Evolutionary conservation across 2,113 vertebrate species (phyloP).

Genomic region (Mobula hypostoma): DNA sequence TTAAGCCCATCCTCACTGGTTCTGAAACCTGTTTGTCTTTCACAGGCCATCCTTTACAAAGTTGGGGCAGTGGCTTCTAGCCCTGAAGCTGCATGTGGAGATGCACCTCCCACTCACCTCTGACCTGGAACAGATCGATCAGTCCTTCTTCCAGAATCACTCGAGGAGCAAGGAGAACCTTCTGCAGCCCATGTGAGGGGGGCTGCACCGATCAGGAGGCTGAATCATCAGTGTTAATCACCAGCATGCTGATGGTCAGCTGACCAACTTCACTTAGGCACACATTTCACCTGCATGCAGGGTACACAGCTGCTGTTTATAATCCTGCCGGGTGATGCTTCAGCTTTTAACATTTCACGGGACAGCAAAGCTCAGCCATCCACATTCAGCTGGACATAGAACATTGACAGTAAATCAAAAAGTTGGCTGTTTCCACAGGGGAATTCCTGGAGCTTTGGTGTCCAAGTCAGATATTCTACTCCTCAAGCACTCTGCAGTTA

Average conservation of each 20-base stretch:
- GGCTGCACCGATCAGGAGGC: not conserved
- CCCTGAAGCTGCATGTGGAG: constrained; percentile 84
- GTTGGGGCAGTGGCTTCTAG: constrained; percentile 87
- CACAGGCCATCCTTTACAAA: constrained; percentile 77
- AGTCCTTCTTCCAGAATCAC: constrained; percentile 73
- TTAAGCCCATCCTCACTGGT: not conserved
- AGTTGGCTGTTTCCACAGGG: not conserved
- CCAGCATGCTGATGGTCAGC: constrained; percentile 35
- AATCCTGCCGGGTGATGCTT: not conserved
- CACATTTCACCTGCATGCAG: constrained; percentile 27
- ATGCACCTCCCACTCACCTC: constrained; percentile 73
- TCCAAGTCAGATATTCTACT: not conserved
- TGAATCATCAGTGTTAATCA: not conserved
- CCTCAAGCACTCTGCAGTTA: not conserved
- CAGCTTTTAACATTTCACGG: constrained; percentile 36
- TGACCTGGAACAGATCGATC: constrained; percentile 78
- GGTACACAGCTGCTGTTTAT: not conserved
- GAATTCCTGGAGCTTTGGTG: not conserved
- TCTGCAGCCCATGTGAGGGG: not conserved
- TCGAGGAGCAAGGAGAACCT: constrained; percentile 42
- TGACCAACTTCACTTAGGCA: not conserved
- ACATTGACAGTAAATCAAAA: not conserved
- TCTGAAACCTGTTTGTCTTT: not conserved
- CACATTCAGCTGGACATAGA: not conserved
- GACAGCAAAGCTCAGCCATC: constrained; percentile 17